phyloP scores from a whole-genome alignment of 2,113 vertebrate genomes.

The Pomatorhinus ruficollis region DNA sequence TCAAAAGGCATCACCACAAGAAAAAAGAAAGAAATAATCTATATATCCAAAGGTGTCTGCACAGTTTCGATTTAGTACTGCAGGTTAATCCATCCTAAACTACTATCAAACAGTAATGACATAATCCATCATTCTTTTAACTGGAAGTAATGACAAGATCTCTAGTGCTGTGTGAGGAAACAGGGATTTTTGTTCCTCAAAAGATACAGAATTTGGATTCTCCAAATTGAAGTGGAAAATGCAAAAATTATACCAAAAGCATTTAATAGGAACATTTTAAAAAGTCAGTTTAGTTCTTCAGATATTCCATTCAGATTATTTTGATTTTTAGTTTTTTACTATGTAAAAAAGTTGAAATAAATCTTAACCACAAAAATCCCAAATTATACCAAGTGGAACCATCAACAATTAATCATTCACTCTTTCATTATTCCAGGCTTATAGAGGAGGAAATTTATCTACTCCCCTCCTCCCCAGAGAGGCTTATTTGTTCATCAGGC shows the following conservation, averaged over 20 bases:
- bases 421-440: background rate
- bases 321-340: background rate
- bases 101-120: background rate
- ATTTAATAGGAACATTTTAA: background rate
- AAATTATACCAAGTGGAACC: background rate
- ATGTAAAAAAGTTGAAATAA: background rate
- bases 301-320: background rate
- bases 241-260: background rate
- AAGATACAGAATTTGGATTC: background rate
- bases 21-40: background rate
- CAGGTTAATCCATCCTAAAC: background rate
- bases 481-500: constrained; percentile 1
- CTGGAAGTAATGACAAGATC: background rate
- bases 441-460: background rate
- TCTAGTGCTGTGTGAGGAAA: background rate
- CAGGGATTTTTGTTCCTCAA: background rate
- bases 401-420: background rate
- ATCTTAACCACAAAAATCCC: background rate
- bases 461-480: background rate
- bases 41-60: background rate
- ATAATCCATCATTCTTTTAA: background rate
- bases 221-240: background rate
- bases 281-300: background rate
- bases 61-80: background rate
- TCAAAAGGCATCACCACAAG: background rate